Evolutionary conservation across 1,140 invertebrate species (phyloP), one percentile per base, ranked within the genome.

Genomic region (Plutomurus gul): DNA sequence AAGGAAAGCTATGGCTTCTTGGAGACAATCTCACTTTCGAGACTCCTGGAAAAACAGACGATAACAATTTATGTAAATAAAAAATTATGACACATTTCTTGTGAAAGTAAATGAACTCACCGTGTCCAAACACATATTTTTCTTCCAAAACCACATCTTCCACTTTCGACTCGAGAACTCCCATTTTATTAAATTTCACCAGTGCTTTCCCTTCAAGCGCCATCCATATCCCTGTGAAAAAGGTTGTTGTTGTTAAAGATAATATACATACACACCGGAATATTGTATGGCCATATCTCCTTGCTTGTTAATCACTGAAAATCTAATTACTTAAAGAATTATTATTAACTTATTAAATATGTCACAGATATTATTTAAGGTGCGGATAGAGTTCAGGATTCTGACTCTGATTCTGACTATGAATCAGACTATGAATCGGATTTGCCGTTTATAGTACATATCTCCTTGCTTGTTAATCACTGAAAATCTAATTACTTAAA

Each of bases 101-200:
- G 11, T 2, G 0, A 18, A 7, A n/a, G 7, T 13, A 33, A 30
- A 36, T 5, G 36, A 36, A n/a, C 13, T 65, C 36, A 65, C 56
- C 56, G 18, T 65, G 56, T 11, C 56, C 56, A 16, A 65, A 65
- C 6, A 65, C 56, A 36, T 65, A 65, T 65, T 65, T 65, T 65
- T 65, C 56, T 36, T 65, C 56, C 36, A 65, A 36, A 27, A 65
- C 56, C 0, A 65, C 56, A 33, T 65, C 56, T 36, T 65, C 56
- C 30, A 65, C 56, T 65, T 65, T 65, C 7, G 56, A 65, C 36
- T 65, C 56, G 1, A 65, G 0, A 1, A 65, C 56, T 33, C 56
- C 56, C 56, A 65, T 65, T n/a, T 30, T 11, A 33, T 65, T 65
- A 30, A 65, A 65, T 18, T 65, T 65, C 4, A 65, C 56, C 4